Base-by-base conservation (phyloP, 2,888 invertebrate species). In the Sisyra nigra region DNA sequence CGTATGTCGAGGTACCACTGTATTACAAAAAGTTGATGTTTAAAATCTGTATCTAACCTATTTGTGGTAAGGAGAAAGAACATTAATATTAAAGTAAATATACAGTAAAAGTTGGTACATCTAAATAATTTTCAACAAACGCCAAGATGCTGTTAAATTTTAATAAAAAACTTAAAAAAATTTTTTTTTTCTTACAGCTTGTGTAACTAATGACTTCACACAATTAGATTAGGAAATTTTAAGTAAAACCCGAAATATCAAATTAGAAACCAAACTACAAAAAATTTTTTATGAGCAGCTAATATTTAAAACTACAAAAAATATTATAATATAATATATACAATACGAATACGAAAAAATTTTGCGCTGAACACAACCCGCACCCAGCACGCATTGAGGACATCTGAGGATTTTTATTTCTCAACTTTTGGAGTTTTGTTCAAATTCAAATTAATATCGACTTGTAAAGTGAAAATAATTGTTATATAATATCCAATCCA, bases 371-470 rank as follows among this genome's bases (percentile, higher is more conserved):
- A 68, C 68, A 71, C 71, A 71, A 79, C 70, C 71, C 75, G 74
- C 75, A 80, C 75, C 74, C 80, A 81, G 81, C 81, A 80, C 80
- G 80, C 81, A 82, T 81, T 82, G 81, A 81, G 77, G 80, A 81
- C 81, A 81, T 81, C 80, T 80, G 80, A 80, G 79, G 79, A 80
- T 76, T 71, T 73, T 71, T 70, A 68, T 66, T 66, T 68, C 66
- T 67, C 60, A 59, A 24, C 50, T 54, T 53, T 56, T 55, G 52
- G 49, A 53, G 60, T 62, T 59, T 57, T 56, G 57, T 60, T 61
- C 50, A 52, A 52, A 49, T 24, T 54, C 48, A 57, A 61, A 60
- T 61, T 62, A 60, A 58, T 24, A 61, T 38, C 43, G 43, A 43
- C 31, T 38, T 38, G 38, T 38, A 38, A 37, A 43, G 43, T 43